A percentile compares a stretch with the other conserved stretches of the same genome.
Conservation (phyloP, 2,797 vertebrate genomes). For the Sparus aurata region DNA sequence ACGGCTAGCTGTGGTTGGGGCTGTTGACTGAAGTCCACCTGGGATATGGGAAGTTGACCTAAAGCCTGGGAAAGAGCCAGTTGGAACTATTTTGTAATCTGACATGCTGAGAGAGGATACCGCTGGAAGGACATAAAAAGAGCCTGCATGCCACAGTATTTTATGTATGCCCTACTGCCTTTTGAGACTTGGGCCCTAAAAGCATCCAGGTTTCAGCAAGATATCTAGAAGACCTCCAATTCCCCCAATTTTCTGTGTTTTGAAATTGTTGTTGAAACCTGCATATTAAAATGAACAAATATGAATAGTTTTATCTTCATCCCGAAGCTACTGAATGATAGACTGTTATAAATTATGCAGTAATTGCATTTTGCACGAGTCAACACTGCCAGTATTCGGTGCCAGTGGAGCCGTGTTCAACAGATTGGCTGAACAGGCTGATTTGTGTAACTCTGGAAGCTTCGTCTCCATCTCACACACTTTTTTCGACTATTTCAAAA, state of each 20-base stretch:
- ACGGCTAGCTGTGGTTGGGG: not conserved
- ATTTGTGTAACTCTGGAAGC: conserved; percentile 8
- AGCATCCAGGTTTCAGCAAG: not conserved
- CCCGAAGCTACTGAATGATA: conserved; percentile 13
- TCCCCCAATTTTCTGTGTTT: not conserved
- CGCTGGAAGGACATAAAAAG: not conserved
- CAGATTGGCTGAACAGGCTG: conserved; percentile 35
- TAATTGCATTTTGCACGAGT: conserved; percentile 39
- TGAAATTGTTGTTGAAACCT: conserved; percentile 14
- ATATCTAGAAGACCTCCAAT: not conserved
- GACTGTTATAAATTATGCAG: conserved; percentile 35
- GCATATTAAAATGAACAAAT: not conserved
- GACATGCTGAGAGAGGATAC: not conserved
- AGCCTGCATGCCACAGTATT: not conserved
- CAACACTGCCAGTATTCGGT: conserved; percentile 21
- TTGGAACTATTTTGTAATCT: not conserved
- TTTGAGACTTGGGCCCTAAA: not conserved
- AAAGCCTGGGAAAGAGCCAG: not conserved
- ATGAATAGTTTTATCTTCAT: conserved; percentile 5
- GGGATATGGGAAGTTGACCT: conserved; percentile 5
- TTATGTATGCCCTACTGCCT: not conserved
- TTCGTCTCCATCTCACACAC: conserved; percentile 8
- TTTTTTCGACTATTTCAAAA: conserved; percentile 8
- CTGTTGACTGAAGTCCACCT: not conserved
- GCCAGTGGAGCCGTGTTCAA: conserved; percentile 19